Conservation (phyloP, 1,140 invertebrate species). For the Pogonomyrmex californicus region DNA sequence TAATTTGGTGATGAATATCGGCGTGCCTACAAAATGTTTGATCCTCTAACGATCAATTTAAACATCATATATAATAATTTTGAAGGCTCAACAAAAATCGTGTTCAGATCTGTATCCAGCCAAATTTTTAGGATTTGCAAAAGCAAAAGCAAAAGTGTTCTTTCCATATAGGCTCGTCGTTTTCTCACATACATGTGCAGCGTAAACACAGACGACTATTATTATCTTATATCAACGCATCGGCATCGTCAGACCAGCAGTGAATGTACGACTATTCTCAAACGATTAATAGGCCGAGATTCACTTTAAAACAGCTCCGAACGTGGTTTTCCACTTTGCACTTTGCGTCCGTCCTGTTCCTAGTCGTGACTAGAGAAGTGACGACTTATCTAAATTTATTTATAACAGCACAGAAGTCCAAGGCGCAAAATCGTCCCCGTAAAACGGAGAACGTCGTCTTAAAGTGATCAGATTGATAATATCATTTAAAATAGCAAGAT, state of each 20-base stretch:
- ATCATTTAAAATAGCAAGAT: not conserved
- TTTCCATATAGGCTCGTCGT: not conserved
- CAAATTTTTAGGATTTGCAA: too few species aligned
- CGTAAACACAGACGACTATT: conserved; percentile 35
- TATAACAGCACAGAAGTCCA: conserved; percentile 22
- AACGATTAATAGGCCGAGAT: conserved; percentile 31
- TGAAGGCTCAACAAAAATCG: too few species aligned
- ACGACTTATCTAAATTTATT: conserved; percentile 51
- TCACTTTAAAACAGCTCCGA: conserved; percentile 13
- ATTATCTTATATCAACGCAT: conserved; percentile 28
- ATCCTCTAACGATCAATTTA: too few species aligned
- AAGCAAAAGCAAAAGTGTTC: too few species aligned
- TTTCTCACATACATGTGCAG: not conserved
- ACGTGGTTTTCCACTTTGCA: conserved; percentile 30
- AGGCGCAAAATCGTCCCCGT: conserved; percentile 10
- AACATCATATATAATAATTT: too few species aligned
- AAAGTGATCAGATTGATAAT: not conserved
- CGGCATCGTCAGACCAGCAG: not conserved
- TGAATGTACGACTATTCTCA: conserved; percentile 29
- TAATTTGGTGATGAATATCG: not conserved
- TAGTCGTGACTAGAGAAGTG: conserved; percentile 7
- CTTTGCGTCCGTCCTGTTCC: conserved; percentile 20
- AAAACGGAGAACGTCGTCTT: not conserved
- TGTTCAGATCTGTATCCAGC: too few species aligned
- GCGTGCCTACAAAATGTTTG: not conserved